Evolutionary conservation across 2,113 vertebrate genomes (phyloP).

Genomic region (Brienomyrus longianalis): DNA sequence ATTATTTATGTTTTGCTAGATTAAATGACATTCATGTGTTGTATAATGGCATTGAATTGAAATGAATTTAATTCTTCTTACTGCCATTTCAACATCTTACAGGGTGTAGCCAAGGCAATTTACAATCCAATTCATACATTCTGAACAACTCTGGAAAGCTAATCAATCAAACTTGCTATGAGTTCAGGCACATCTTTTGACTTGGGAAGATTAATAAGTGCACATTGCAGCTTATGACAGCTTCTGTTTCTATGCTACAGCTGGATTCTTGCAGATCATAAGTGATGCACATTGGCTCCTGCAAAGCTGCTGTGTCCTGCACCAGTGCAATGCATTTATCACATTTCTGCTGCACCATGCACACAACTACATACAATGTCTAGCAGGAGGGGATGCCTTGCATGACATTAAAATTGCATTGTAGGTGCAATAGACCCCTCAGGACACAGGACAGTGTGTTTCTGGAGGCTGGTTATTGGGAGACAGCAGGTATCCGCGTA

Average conservation of each 20-base stretch:
- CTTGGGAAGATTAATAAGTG: neutral
- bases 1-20: neutral
- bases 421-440: too few relatives aligned
- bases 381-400: neutral
- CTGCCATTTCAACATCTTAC: neutral
- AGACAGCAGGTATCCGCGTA: neutral
- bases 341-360: neutral
- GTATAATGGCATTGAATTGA: neutral
- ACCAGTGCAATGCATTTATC: neutral
- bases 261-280: too few relatives aligned
- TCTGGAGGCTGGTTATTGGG: neutral
- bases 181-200: neutral
- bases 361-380: neutral
- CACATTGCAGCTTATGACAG: too few relatives aligned
- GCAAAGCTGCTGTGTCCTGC: neutral
- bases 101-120: neutral
- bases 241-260: too few relatives aligned
- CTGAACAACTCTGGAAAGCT: neutral
- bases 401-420: neutral
- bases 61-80: neutral
- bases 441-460: neutral
- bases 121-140: neutral
- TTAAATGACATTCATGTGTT: neutral
- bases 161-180: too few relatives aligned
- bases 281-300: too few relatives aligned